Evolutionary conservation across 2,888 invertebrate species (phyloP).

Genomic region (Clusia tigrina): DNA sequence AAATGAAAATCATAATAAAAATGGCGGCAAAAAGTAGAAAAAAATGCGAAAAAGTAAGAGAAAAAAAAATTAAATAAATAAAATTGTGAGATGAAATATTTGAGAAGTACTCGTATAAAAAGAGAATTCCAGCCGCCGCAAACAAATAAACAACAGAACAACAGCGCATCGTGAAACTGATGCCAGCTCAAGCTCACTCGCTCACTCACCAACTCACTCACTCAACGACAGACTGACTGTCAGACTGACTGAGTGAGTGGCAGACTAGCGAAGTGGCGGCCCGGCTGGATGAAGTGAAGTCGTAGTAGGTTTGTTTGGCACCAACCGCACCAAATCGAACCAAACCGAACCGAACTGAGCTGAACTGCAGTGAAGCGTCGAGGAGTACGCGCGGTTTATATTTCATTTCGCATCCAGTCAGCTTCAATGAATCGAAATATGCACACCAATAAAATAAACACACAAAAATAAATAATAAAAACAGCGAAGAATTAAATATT

Average conservation of each 20-base stretch:
- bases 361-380: not conserved
- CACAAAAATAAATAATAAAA: not conserved
- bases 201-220: no score
- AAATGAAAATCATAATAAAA: conserved; percentile 24
- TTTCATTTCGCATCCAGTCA: not conserved
- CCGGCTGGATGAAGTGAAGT: not conserved
- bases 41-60: not conserved
- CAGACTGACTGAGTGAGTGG: not conserved
- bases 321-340: no score
- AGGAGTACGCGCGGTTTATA: no score
- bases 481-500: not conserved
- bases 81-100: no score
- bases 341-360: no score
- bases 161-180: conserved; percentile 4
- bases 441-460: no score
- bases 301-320: no score
- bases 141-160: no score
- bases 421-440: conserved; percentile 1
- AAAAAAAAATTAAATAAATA: not conserved
- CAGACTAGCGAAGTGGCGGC: not conserved
- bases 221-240: no score
- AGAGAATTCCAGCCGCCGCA: not conserved
- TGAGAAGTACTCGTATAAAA: not conserved
- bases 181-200: not conserved
- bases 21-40: conserved; percentile 6